Evolutionary conservation across 2,888 invertebrate species (phyloP), one percentile per base, ranked within the genome.

Genomic region (Drosophila demipolita): DNA sequence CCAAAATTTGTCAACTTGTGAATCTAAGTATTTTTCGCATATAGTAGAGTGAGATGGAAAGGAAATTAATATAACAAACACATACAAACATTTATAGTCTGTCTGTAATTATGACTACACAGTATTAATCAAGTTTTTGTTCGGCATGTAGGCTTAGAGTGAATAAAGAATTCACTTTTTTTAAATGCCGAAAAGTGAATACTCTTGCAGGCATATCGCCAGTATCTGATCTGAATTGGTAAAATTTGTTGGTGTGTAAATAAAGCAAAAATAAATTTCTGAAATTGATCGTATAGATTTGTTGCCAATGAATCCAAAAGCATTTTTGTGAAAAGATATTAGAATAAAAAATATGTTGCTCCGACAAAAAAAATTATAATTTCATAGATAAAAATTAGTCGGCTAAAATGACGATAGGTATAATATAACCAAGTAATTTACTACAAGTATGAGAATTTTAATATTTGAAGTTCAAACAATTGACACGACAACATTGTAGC

Each of bases 21-120:
- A 42, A 63, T 59, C 35, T 36, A 20, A 45, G 59, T 17, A 35
- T 35, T 59, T 59, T 63, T 63, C 59, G 26, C 42, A 35, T 35
- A 15, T 12, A 42, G 38, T n/a, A 23, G 26, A 26, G 49, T 29
- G 26, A 15, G 49, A 29, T 49, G 49, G 49, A 49, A 49, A 17
- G 26, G 26, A 49, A 49, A 17, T 29, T 49, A 17, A 49, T 23
- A 23, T 45, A 23, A 15, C 2, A 45, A 45, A 45, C 15, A 23
- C 45, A 38, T 26, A 23, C 12, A 55, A n/a, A 38, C n/a, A n/a
- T 7, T 29, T 29, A 6, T 29, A 29, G 20, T 53, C 3, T 50
- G 17, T 29, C 20, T 42, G 40, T n/a, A n/a, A 36, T 15, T 26
- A 23, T 23, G 23, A 20, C 20, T 45, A 45, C 12, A 45, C 12